These are phyloP conservation scores for Rhyacichthys aspro DNA, from an alignment of 2,797 vertebrate species.

Conservation along the genomic window DNA sequence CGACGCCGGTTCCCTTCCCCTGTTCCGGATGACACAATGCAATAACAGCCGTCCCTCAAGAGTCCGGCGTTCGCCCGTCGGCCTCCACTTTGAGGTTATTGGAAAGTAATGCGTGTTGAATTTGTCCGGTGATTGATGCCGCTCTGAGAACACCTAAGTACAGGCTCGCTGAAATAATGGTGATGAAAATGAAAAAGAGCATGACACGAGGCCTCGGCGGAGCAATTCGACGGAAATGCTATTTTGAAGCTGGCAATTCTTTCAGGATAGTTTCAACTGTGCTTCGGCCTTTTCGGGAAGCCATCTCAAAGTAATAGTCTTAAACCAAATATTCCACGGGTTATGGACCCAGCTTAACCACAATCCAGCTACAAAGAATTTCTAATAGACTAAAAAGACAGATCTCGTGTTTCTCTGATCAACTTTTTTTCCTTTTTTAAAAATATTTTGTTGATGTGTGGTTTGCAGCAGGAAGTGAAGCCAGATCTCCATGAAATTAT, in stretches of 20 bases:
- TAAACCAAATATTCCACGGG: neutral
- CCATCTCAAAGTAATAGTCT: neutral
- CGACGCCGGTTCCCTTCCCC: conserved; percentile 10
- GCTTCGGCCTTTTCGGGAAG: neutral
- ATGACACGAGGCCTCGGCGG: conserved; percentile 4
- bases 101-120: conserved; percentile 30
- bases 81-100: conserved; percentile 37
- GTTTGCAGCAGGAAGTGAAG: conserved; percentile 1
- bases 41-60: conserved; percentile 38
- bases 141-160: conserved; percentile 12
- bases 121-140: conserved; percentile 27
- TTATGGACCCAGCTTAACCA: neutral
- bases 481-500: conserved; percentile 30
- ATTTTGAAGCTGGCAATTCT: conserved; percentile 16
- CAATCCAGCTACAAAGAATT: no score
- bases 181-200: conserved; percentile 25
- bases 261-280: neutral
- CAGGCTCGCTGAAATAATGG: conserved; percentile 28
- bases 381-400: no score
- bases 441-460: conserved; percentile 4
- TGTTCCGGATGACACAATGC: conserved; percentile 20
- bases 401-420: neutral
- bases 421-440: neutral
- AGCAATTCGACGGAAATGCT: conserved; percentile 17
- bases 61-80: conserved; percentile 8